Conservation (phyloP, 2,113 vertebrate genomes). For the Orthonyx spaldingii region DNA sequence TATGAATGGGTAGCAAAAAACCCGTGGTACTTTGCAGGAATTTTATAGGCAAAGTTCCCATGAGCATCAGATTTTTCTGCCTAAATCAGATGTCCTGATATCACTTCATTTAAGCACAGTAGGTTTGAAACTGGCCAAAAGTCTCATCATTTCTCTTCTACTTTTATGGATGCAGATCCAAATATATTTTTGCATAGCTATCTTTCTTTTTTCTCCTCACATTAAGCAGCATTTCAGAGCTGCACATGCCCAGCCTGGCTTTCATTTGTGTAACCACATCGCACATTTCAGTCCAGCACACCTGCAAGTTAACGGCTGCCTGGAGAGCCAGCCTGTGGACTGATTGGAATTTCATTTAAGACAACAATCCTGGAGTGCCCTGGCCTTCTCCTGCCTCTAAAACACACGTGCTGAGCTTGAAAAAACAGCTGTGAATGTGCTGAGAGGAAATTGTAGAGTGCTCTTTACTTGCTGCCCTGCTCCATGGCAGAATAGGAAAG, state of each 20-base stretch:
- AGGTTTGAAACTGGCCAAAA: background rate
- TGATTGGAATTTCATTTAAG: conserved; percentile 51
- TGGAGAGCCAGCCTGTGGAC: conserved; percentile 20
- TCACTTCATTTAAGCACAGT: background rate
- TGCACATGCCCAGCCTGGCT: background rate
- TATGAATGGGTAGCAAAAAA: background rate
- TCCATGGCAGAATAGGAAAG: background rate
- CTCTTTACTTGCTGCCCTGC: background rate
- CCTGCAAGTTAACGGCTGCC: conserved; percentile 31
- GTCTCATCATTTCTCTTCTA: background rate
- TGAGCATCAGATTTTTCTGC: background rate
- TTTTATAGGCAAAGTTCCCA: background rate
- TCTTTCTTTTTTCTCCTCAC: background rate
- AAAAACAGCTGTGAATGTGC: conserved; percentile 51
- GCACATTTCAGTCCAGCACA: conserved; percentile 12
- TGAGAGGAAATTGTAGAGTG: conserved; percentile 51
- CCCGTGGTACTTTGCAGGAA: background rate
- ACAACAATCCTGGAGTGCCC: background rate
- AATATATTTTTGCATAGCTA: background rate
- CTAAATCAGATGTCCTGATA: background rate
- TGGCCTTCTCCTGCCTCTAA: conserved; percentile 32
- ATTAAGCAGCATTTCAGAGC: background rate
- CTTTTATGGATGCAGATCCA: background rate
- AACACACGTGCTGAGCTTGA: conserved; percentile 18
- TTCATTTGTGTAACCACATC: background rate